Evolutionary conservation across 2,888 invertebrate genomes (phyloP).

Genomic region (Polyommatus icarus): DNA sequence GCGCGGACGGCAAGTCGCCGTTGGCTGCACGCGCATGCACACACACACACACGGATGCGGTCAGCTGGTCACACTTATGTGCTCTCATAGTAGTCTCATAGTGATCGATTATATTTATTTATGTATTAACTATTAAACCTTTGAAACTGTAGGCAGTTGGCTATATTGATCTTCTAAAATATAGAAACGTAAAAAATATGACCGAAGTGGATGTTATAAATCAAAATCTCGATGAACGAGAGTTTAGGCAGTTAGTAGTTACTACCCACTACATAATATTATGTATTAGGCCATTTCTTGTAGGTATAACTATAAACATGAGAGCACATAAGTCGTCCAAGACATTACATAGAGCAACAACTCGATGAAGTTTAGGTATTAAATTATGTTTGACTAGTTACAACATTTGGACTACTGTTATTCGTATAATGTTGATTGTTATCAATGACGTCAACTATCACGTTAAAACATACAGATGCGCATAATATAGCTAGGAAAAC

Average conservation of each 20-base stretch:
- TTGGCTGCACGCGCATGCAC: conserved; percentile 53
- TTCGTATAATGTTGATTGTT: neutral
- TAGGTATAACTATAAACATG: neutral
- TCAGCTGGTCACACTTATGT: conserved; percentile 16
- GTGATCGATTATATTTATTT: no score
- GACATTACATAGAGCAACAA: neutral
- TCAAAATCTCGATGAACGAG: no score
- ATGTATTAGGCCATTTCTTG: no score
- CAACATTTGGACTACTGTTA: neutral
- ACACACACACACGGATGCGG: conserved; percentile 46
- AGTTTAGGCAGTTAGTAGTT: no score
- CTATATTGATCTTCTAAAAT: no score
- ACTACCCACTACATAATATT: no score
- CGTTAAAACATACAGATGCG: neutral
- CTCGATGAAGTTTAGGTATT: neutral
- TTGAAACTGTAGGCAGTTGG: no score
- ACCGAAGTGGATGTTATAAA: no score
- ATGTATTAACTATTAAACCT: no score
- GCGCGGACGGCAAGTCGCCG: conserved; percentile 50
- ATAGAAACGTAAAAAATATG: no score
- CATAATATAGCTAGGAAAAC: neutral
- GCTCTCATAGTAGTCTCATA: neutral
- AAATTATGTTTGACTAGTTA: neutral
- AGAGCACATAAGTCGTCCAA: neutral
- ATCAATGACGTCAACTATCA: neutral